Evolutionary conservation across 2,113 vertebrate species (phyloP).

Genomic region (Cavia porcellus): DNA sequence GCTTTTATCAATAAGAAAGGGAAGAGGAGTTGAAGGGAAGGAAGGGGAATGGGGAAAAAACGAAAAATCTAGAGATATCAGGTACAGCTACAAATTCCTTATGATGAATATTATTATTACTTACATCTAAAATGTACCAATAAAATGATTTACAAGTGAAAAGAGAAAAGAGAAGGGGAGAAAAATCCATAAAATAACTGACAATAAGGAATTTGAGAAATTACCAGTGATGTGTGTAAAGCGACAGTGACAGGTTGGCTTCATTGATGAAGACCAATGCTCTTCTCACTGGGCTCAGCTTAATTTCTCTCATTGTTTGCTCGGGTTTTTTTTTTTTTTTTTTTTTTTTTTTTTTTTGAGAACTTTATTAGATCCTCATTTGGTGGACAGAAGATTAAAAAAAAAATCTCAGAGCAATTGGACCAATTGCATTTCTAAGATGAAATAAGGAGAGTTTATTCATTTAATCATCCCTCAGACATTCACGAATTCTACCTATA

Average conservation of each 20-base stretch:
- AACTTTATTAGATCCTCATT: neutral
- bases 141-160: neutral
- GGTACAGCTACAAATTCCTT: neutral
- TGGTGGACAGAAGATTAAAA: neutral
- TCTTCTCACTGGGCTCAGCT: fast-evolving
- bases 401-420: neutral
- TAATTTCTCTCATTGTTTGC: neutral
- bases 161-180: neutral
- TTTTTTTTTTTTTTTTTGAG: too few relatives aligned
- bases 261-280: neutral
- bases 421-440: neutral
- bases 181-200: neutral
- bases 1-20: neutral
- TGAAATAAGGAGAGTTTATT: neutral
- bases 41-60: neutral
- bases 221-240: too few relatives aligned
- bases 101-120: neutral
- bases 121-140: neutral
- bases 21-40: neutral
- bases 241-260: neutral
- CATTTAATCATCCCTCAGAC: neutral
- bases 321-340: too few relatives aligned
- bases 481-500: neutral
- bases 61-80: neutral
- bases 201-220: neutral